Evolutionary conservation across 2,888 invertebrate genomes (phyloP), one percentile per base, ranked within the genome.

Genomic region (Pyralis farinalis): DNA sequence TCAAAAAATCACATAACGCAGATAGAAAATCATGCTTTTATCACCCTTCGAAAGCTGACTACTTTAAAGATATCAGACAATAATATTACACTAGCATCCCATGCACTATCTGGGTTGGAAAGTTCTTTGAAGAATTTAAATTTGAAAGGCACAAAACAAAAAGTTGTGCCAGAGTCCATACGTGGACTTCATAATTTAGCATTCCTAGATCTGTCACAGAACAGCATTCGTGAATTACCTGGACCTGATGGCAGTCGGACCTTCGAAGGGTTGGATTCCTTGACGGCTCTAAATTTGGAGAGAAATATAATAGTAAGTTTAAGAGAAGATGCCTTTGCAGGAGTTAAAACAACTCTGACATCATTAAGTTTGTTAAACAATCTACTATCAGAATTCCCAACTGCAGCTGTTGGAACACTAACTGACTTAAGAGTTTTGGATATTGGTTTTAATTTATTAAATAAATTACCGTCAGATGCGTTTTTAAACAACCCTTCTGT

Each of bases 351-450:
- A 52, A 96, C 96, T 0, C 83, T 97, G 30, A 97, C 96, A 71
- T 97, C 97, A 0, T 88, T 97, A 39, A 97, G 97, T 77, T 88
- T 97, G 46, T 88, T 97, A 28, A 97, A 97, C 76, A 97, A 97
- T 84, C 90, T 97, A 40, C 90, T 97, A 42, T 93, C 96, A 0
- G 96, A 96, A 70, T 97, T 97, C 72, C 97, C 97, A 1, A 94
- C 93, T 1, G 92, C 91, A 32, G 96, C 97, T 5, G 92, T 97
- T 58, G 92, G 92, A 51, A 91, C 92, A 16, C 86, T 97, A 37
- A 92, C 91, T 39, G 96, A 97, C 75, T 87, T 97, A 40, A 91
- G 96, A 74, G 97, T 97, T 7, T 85, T 97, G 52, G 97, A 97
- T 73, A 95, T 97, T 51, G 97, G 97, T 35, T 97, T 97, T 77